Percentiles rank a stretch among this genome's conserved stretches.
These are phyloP conservation scores for Notodonta dromedarius DNA, from an alignment of 2,888 invertebrate species.

Conservation along the genomic window DNA sequence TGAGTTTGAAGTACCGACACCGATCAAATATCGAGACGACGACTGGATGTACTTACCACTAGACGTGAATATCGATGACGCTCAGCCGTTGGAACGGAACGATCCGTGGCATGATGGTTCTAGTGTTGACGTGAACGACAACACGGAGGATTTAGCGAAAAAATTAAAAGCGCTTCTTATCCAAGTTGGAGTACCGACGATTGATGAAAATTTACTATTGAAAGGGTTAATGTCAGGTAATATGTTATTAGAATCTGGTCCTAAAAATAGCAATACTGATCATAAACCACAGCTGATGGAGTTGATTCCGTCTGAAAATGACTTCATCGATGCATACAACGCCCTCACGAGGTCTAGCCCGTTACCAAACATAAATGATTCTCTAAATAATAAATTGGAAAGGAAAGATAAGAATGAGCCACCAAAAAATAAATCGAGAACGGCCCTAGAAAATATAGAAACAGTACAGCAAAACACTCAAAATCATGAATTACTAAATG, in stretches of 20 bases:
- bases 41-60: constrained; percentile 77
- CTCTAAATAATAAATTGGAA: constrained; percentile 11
- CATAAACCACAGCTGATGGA: constrained; percentile 54
- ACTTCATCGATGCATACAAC: constrained; percentile 79
- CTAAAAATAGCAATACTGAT: constrained; percentile 20
- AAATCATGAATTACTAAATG: neutral
- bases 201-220: constrained; percentile 64
- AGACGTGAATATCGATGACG: constrained; percentile 42
- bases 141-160: constrained; percentile 54
- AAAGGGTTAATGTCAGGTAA: constrained; percentile 57
- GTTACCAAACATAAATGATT: constrained; percentile 60
- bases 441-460: neutral
- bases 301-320: constrained; percentile 74
- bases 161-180: constrained; percentile 63
- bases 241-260: constrained; percentile 27
- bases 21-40: constrained; percentile 64
- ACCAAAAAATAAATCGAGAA: neutral
- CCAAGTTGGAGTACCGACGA: constrained; percentile 62
- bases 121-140: constrained; percentile 28
- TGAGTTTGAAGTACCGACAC: constrained; percentile 69
- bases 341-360: constrained; percentile 73
- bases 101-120: constrained; percentile 14
- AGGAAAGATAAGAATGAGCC: constrained; percentile 10
- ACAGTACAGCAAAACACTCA: neutral
- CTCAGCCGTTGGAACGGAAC: constrained; percentile 28